A percentile compares a stretch with the other conserved stretches of the same genome.
Evolutionary conservation across 1,140 invertebrate species (phyloP).

Genomic region (Theocolax elegans): DNA sequence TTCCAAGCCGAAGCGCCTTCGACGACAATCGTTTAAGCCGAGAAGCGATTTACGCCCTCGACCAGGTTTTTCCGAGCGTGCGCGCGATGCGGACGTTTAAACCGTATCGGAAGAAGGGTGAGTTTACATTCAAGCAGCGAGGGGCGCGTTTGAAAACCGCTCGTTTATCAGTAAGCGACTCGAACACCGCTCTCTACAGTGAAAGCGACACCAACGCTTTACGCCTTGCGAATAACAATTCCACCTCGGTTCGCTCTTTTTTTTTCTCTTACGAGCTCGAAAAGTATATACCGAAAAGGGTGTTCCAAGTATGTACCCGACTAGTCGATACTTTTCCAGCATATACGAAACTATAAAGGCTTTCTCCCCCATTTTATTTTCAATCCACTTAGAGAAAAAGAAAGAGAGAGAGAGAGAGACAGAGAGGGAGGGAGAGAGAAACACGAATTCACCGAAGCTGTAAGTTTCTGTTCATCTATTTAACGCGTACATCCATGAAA

Average conservation of each 20-base stretch:
- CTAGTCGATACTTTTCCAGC: conserved; percentile 4
- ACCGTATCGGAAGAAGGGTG: conserved; percentile 52
- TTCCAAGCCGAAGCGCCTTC: conserved; percentile 47
- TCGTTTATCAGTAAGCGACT: conserved; percentile 67
- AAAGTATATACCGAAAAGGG: conserved; percentile 22
- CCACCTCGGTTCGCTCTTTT: conserved; percentile 32
- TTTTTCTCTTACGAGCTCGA: not conserved
- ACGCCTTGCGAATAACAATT: conserved; percentile 65
- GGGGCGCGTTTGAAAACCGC: conserved; percentile 53
- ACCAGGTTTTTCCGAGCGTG: too few species aligned
- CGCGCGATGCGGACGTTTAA: too few species aligned
- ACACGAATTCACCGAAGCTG: conserved; percentile 47
- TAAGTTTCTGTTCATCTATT: conserved; percentile 31
- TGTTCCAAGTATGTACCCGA: not conserved
- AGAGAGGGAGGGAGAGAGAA: too few species aligned
- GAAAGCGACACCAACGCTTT: conserved; percentile 65
- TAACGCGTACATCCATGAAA: not conserved
- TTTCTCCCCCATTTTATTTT: conserved; percentile 52
- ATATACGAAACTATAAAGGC: not conserved
- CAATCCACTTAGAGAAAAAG: conserved; percentile 61
- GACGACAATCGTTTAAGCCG: conserved; percentile 58
- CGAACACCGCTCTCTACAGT: conserved; percentile 60
- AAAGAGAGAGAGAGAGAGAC: conserved; percentile 19
- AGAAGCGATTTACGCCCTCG: conserved; percentile 59
- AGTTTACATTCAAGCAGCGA: conserved; percentile 59